These are phyloP conservation scores for Drosophila macrothrix DNA, from an alignment of 2,888 invertebrate species.

Conservation along the genomic window DNA sequence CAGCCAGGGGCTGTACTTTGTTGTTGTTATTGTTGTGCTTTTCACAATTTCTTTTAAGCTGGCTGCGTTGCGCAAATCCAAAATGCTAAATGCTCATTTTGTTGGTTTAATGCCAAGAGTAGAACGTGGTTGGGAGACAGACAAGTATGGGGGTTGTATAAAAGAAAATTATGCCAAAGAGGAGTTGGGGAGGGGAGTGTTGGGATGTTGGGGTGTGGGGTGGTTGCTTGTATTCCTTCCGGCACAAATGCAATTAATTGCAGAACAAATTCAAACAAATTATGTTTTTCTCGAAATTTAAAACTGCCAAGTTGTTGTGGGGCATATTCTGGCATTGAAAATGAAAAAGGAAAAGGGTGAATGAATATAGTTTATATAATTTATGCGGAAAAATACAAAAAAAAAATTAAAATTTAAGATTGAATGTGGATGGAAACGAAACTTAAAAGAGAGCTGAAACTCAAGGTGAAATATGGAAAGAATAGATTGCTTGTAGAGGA, in stretches of 20 bases:
- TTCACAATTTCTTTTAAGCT: slow-evolving; percentile 33
- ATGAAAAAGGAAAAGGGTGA: neutral
- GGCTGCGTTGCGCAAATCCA: slow-evolving; percentile 56
- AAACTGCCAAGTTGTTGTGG: slow-evolving; percentile 5
- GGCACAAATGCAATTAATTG: slow-evolving; percentile 56
- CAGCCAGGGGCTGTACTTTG: slow-evolving; percentile 51
- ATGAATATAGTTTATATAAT: neutral
- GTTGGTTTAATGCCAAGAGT: slow-evolving; percentile 49
- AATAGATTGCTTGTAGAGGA: neutral
- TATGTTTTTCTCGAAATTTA: slow-evolving; percentile 6
- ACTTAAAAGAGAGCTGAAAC: neutral
- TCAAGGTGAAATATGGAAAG: neutral
- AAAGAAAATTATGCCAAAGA: slow-evolving; percentile 16
- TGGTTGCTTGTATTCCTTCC: slow-evolving; percentile 23
- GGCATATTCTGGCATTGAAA: neutral
- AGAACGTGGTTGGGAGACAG: neutral
- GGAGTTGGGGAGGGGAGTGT: neutral
- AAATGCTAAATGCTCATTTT: slow-evolving; percentile 79
- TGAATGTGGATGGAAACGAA: neutral
- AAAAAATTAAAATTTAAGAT: neutral
- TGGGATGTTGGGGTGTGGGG: neutral
- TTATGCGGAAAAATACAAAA: neutral
- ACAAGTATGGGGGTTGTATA: slow-evolving; percentile 1
- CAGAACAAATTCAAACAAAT: slow-evolving; percentile 50
- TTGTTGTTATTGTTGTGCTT: slow-evolving; percentile 42